A percentile compares a stretch with the other conserved stretches of the same genome.
These are phyloP conservation scores for Oreonectes daqikongensis DNA, from an alignment of 2,797 vertebrate species.

Conservation along the genomic window DNA sequence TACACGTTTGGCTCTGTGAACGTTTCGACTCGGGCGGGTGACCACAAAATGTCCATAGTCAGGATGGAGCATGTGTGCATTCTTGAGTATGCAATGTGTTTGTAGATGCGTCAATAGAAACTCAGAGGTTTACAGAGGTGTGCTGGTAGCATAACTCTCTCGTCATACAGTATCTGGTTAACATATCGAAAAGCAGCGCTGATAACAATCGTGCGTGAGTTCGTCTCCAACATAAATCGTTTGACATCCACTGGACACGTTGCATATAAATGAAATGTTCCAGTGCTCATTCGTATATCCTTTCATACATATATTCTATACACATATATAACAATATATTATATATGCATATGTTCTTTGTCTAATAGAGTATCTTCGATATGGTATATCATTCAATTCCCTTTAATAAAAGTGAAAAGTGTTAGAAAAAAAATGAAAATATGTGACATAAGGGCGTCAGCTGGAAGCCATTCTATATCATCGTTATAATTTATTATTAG, in stretches of 20 bases:
- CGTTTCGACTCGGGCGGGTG: conserved; percentile 25
- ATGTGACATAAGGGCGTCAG: conserved; percentile 96
- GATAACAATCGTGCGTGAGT: conserved; percentile 75
- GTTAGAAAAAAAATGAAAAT: conserved; percentile 88
- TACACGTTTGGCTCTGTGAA: conserved; percentile 48
- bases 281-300: conserved; percentile 81
- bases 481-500: conserved; percentile 79
- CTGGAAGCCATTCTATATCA: conserved; percentile 97
- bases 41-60: conserved; percentile 43
- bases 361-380: conserved; percentile 76
- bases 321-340: conserved; percentile 60
- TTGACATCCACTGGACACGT: conserved; percentile 88
- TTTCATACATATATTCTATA: conserved; percentile 54
- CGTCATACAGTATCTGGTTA: conserved; percentile 73
- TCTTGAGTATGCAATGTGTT: conserved; percentile 29
- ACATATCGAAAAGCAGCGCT: conserved; percentile 75
- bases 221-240: conserved; percentile 74
- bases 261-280: conserved; percentile 92
- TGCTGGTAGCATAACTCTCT: conserved; percentile 80
- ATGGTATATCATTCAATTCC: conserved; percentile 81
- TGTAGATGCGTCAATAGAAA: conserved; percentile 59
- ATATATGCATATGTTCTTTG: conserved; percentile 78
- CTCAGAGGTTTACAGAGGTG: conserved; percentile 65
- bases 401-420: conserved; percentile 86
- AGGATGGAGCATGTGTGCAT: conserved; percentile 43